Evolutionary conservation across 2,888 invertebrate species (phyloP).

Genomic region (Diabrotica balteata): DNA sequence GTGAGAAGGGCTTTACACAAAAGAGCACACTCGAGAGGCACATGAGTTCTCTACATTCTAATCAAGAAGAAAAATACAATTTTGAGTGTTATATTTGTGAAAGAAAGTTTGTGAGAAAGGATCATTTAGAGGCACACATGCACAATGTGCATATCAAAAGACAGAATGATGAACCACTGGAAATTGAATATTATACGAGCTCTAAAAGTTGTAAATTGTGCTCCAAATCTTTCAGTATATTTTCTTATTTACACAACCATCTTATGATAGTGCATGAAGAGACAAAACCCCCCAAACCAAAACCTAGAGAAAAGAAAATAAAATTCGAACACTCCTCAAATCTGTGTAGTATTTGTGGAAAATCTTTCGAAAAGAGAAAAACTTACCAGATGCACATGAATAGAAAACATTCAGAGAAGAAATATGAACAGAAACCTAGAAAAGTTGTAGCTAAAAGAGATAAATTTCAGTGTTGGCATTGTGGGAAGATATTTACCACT

Average conservation of each 20-base stretch:
- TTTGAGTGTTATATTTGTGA: slow-evolving; percentile 45
- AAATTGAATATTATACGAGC: slow-evolving; percentile 13
- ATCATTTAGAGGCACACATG: slow-evolving; percentile 43
- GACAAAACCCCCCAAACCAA: slow-evolving; percentile 12
- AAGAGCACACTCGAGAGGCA: slow-evolving; percentile 48
- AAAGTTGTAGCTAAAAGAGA: slow-evolving; percentile 21
- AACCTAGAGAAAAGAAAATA: slow-evolving; percentile 17
- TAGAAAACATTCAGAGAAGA: slow-evolving; percentile 39
- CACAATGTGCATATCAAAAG: slow-evolving; percentile 44
- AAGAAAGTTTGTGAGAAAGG: slow-evolving; percentile 45
- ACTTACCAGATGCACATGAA: slow-evolving; percentile 32
- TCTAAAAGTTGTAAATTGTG: slow-evolving; percentile 42
- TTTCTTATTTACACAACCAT: slow-evolving; percentile 29
- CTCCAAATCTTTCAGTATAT: slow-evolving; percentile 46
- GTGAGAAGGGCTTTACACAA: slow-evolving; percentile 48
- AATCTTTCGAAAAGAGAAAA: slow-evolving; percentile 32
- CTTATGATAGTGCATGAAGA: slow-evolving; percentile 20
- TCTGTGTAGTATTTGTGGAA: slow-evolving; percentile 34
- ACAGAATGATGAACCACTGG: slow-evolving; percentile 38
- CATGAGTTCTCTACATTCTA: slow-evolving; percentile 48
- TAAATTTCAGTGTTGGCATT: slow-evolving; percentile 35
- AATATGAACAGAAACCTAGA: slow-evolving; percentile 19
- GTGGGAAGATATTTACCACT: slow-evolving; percentile 33
- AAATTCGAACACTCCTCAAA: slow-evolving; percentile 23
- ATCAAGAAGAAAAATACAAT: slow-evolving; percentile 40